phyloP scores from a whole-genome alignment of 2,797 vertebrate genomes.

The Dallia pectoralis region DNA sequence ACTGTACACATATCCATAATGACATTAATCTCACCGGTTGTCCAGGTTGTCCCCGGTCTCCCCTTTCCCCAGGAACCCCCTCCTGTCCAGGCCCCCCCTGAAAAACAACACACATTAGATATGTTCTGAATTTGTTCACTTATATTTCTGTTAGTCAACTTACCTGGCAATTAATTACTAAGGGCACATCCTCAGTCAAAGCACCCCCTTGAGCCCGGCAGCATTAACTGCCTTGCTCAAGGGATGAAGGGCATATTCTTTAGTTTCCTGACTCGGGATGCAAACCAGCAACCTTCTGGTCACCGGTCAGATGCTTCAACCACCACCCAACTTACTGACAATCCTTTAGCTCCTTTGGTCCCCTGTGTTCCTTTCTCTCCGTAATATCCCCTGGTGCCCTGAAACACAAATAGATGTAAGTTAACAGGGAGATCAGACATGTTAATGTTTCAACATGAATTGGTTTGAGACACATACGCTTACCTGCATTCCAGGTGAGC shows the following conservation, averaged over 20 bases:
- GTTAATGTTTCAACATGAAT: background rate
- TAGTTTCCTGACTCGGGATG: no score
- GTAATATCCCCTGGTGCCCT: constrained; percentile 41
- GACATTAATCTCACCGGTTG: constrained; percentile 22
- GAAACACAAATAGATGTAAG: background rate
- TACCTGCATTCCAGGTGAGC: constrained; percentile 39
- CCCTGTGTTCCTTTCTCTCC: constrained; percentile 41
- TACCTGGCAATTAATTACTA: no score
- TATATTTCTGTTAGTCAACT: background rate
- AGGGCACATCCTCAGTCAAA: no score
- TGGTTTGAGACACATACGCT: constrained; percentile 6
- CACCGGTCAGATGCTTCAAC: no score
- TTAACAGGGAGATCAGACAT: background rate
- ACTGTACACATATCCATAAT: no score
- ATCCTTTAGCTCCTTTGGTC: constrained; percentile 33
- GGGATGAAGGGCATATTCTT: no score
- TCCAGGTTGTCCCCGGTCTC: constrained; percentile 29
- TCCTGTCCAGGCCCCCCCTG: constrained; percentile 40
- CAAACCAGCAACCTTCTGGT: no score
- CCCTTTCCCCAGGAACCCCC: constrained; percentile 40
- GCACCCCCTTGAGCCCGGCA: no score
- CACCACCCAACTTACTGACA: constrained; percentile 24
- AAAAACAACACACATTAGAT: background rate
- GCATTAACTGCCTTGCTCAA: no score
- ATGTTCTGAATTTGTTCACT: no score